Percentiles rank a stretch among this genome's conserved stretches.
phyloP scores from a whole-genome alignment of 2,113 vertebrate species.

The Ceuthmochares aereus region DNA sequence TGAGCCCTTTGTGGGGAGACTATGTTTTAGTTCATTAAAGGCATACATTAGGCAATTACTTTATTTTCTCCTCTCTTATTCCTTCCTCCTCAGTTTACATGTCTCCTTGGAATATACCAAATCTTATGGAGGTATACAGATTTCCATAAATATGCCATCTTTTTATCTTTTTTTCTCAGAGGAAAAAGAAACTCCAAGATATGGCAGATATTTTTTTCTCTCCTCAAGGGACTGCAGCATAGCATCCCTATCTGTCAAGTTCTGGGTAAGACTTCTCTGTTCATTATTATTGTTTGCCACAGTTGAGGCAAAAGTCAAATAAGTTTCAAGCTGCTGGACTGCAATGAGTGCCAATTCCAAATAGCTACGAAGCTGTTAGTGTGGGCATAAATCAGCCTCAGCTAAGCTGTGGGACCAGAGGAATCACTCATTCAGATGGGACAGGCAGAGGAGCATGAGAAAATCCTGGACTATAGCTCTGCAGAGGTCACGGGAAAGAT shows the following conservation, averaged over 20 bases:
- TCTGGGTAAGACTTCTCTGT: neutral
- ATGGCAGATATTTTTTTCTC: neutral
- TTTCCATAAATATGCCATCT: neutral
- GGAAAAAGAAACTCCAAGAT: neutral
- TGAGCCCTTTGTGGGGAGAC: slow-evolving; percentile 48
- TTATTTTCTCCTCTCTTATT: neutral
- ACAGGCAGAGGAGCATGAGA: neutral
- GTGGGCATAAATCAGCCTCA: neutral
- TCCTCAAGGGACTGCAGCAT: neutral
- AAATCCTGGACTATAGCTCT: neutral
- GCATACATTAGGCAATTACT: slow-evolving; percentile 52
- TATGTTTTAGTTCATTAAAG: slow-evolving; percentile 71
- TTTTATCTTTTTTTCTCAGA: neutral
- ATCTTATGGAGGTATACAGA: neutral
- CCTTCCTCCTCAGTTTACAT: slow-evolving; percentile 6
- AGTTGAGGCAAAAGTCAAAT: slow-evolving; percentile 21
- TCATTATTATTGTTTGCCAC: neutral
- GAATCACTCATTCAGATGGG: neutral
- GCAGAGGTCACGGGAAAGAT: neutral
- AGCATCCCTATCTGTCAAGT: neutral
- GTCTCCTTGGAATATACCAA: neutral
- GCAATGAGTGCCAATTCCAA: neutral
- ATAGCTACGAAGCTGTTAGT: neutral
- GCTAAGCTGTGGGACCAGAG: neutral
- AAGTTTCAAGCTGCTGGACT: neutral